Base-by-base conservation (phyloP, 2,797 vertebrate species). In the Aldrovandia affinis region DNA sequence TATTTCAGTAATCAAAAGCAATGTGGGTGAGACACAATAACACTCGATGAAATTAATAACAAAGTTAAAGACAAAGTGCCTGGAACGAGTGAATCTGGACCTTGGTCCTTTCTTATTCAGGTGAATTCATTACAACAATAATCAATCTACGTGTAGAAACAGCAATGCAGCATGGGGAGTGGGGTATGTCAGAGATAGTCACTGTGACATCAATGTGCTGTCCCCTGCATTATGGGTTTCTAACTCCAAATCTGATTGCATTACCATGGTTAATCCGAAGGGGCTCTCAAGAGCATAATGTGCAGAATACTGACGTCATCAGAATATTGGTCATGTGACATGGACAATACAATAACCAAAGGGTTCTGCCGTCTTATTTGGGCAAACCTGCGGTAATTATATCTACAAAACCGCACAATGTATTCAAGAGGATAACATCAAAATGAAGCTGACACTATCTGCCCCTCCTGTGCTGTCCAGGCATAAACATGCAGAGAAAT, bases 381-480 rank as follows among this genome's bases (percentile, higher is more conserved):
- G 59, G n/a, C 52, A 81, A 87, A 85, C 52, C 20, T n/a, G 39
- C 39, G 18, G 68, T 77, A 77, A 44, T 85, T 86, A 86, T 47
- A 28, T 81, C 50, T 84, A 52, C 63, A 55, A 1, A 8, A 85
- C 84, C 83, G 47, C 73, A 77, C 39, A 44, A 12, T 77, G 83
- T 85, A 80, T 52, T 75, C 68, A 82, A 83, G 79, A 84, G 65
- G 83, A 87, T 42, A 81, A 88, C 85, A 89, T 86, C 83, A 83
- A 86, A 57, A 85, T 86, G 10, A 30, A 7, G 70, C 39, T 0
- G 7, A 87, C 75, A 83, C 54, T 22, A 42, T 61, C 65, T 73
- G 85, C 80, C 85, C 84, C 82, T 83, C 68, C 81, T 84, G 42
- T 84, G 82, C 83, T 73, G 54, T 86, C 87, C 86, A 80, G 84